Evolutionary conservation across 2,888 invertebrate genomes (phyloP).

Genomic region (Nomada lathburiana): DNA sequence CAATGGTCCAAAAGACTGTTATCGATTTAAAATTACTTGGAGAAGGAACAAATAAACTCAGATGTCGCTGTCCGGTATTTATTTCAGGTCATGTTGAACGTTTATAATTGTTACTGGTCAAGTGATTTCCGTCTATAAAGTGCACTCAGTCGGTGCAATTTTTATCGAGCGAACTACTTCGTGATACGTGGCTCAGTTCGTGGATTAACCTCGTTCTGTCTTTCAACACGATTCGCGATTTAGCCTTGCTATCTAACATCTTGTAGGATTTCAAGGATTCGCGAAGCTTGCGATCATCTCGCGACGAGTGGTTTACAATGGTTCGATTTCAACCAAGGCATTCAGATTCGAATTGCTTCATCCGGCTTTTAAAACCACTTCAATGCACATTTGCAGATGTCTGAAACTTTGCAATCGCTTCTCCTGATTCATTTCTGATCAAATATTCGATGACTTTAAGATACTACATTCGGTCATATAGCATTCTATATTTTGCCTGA

Average conservation of each 20-base stretch:
- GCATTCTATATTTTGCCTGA: no score
- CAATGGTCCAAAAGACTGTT: no score
- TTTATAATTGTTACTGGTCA: not conserved
- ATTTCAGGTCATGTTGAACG: not conserved
- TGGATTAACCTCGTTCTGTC: conserved; percentile 63
- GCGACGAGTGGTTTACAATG: conserved; percentile 26
- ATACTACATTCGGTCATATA: no score
- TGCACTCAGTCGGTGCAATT: conserved; percentile 47
- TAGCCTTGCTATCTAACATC: conserved; percentile 28
- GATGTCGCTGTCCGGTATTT: not conserved
- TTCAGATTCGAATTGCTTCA: not conserved
- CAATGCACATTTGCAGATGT: not conserved
- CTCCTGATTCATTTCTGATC: no score
- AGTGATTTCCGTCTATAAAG: conserved; percentile 26
- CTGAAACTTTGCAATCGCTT: no score
- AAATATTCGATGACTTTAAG: no score
- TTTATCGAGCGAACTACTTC: conserved; percentile 49
- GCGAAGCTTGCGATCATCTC: conserved; percentile 41
- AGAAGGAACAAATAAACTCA: not conserved
- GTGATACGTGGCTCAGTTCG: conserved; percentile 7
- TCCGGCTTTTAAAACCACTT: not conserved
- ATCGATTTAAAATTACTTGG: not conserved
- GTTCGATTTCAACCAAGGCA: conserved; percentile 36
- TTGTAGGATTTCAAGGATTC: conserved; percentile 50
- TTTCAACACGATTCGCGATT: conserved; percentile 31